Base-by-base conservation (phyloP, 2,113 vertebrate species). In the Chaenocephalus aceratus region DNA sequence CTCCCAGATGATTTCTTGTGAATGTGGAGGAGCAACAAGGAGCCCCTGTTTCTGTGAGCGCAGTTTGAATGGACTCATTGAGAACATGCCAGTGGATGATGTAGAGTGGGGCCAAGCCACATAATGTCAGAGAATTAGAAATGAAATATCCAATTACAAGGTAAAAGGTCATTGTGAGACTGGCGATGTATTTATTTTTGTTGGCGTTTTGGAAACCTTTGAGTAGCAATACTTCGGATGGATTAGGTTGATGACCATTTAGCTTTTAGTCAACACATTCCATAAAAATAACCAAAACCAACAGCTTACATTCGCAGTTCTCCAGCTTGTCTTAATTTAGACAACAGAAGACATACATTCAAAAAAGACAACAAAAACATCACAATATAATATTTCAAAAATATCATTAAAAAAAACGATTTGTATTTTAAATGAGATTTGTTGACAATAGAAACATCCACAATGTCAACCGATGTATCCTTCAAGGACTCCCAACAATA, bases 1-100 rank as follows among this genome's bases (percentile, higher is more conserved):
- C 79, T 66, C 77, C 82, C 71, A 63, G 74, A 83, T 70, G 66
- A 88, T 79, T 83, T 79, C 79, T 81, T 51, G 46, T 87, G 82
- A 83, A 81, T 73, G 79, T 65, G 1, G 62, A 34, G 84, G 51
- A 73, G 41, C 26, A 66, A 88, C 82, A 85, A 87, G 79, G 79
- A 49, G 71, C 54, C 74, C 79, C 86, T 88, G 89, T 88, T 80
- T 46, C 68, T 72, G 79, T 48, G 41, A 76, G 69, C 34, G 0
- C 6, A 16, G 57, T 59, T 62, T 87, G 69, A 87, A 87, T 77
- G 65, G 87, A 62, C 51, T 49, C 82, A 82, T 87, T 89, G 75
- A 87, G 75, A 77, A 71, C 7, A 45, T 60, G 67, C 77, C 74
- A 72, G 74, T 56, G 2, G 59, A 53, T 30, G 84, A 82, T 51